Base-by-base conservation (phyloP, 2,888 invertebrate genomes). In the Tuta absoluta region DNA sequence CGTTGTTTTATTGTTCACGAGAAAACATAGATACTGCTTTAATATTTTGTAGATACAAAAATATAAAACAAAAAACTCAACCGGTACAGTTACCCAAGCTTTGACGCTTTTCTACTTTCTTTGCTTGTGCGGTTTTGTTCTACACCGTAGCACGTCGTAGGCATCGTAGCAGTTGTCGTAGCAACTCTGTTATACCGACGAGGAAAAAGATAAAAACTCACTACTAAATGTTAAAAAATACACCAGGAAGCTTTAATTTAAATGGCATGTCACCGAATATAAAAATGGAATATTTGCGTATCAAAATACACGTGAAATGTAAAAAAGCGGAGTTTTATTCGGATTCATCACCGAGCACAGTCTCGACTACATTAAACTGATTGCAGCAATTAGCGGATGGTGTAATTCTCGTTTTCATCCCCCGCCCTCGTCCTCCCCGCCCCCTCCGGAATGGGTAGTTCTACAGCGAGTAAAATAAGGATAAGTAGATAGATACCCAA, bases 331-430 rank as follows among this genome's bases (percentile, higher is more conserved):
- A 17, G 11, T 59, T 59, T 38, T n/a, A 11, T 17, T 38, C 21
- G 41, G 21, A 17, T 21, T 21, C 59, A 19, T 37, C 33, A 19
- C n/a, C 38, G 38, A 21, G 14, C 17, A 82, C 80, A 82, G 85
- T 82, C 84, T 84, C 86, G 88, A 89, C 88, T 89, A 90, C 90
- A 91, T 91, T 89, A 89, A 86, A 89, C 85, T 89, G 89, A 91
- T 91, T 90, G 89, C 89, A 82, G 88, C 87, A 91, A 91, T 91
- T 91, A 91, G 89, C 81, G 89, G 86, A 87, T 89, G 89, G 87
- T 87, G 89, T 88, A 88, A 87, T 89, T 87, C 88, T 86, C 89
- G 87, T 89, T 89, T 87, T 87, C 82, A 72, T 77, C 82, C 72
- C 80, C 75, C 75, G 72, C 71, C 73, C 71, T 72, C 75, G 71